Evolutionary conservation across 2,888 invertebrate species (phyloP).

Genomic region (Apamea monoglypha): DNA sequence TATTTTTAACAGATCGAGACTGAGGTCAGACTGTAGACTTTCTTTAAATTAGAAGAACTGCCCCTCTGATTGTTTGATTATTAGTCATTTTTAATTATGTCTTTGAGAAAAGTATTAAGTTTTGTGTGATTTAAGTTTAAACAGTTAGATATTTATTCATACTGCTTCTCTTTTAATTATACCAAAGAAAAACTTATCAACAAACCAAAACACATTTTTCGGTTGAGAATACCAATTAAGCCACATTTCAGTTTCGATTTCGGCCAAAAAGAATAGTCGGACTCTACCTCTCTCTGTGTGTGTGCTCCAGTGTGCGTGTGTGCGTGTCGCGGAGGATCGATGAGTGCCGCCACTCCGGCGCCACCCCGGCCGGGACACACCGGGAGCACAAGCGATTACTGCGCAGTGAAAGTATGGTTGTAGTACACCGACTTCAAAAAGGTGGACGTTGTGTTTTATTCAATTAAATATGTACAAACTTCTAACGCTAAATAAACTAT

Average conservation of each 20-base stretch:
- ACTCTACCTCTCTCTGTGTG: neutral
- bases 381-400: conserved; percentile 1
- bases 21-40: too few relatives aligned
- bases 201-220: too few relatives aligned
- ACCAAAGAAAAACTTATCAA: neutral
- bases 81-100: neutral
- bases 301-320: neutral
- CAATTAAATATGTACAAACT: too few relatives aligned
- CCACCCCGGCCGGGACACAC: conserved; percentile 38
- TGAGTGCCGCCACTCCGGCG: conserved; percentile 54
- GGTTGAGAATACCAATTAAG: neutral
- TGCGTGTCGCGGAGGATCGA: conserved; percentile 40
- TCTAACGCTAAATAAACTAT: too few relatives aligned
- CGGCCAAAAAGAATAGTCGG: neutral
- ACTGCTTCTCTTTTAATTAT: neutral
- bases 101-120: neutral
- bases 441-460: too few relatives aligned
- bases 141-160: neutral
- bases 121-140: neutral
- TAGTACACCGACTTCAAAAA: neutral
- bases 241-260: neutral
- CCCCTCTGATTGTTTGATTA: too few relatives aligned
- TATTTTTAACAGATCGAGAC: too few relatives aligned
- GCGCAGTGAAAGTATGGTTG: neutral
- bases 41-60: too few relatives aligned